phyloP scores from a whole-genome alignment of 1,140 invertebrate species.

The Radopholus similis region DNA sequence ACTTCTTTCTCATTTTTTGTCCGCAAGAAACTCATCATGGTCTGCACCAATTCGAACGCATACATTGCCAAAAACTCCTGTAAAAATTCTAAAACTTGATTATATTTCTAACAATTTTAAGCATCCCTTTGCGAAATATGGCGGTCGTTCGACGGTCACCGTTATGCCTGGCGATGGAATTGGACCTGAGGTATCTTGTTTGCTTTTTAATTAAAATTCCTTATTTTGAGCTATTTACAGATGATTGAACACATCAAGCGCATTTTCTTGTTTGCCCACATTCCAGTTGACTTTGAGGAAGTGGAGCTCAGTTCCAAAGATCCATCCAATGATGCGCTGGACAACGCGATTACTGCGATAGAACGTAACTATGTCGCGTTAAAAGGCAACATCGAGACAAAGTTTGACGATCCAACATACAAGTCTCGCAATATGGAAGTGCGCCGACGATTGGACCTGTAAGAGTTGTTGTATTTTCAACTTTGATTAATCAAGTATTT shows the following conservation, averaged over 20 bases:
- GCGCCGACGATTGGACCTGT: slow-evolving; percentile 48
- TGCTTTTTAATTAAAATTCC: not conserved
- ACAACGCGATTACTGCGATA: not conserved
- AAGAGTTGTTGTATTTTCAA: slow-evolving; percentile 18
- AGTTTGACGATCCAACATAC: slow-evolving; percentile 56
- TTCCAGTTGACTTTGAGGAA: slow-evolving; percentile 93
- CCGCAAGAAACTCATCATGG: too few relatives aligned
- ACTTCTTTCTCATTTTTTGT: too few relatives aligned
- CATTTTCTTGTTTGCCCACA: slow-evolving; percentile 69
- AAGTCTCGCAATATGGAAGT: slow-evolving; percentile 53
- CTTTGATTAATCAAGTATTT: too few relatives aligned
- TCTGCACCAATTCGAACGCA: too few relatives aligned
- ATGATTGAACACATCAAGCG: slow-evolving; percentile 2
- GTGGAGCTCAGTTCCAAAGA: slow-evolving; percentile 74
- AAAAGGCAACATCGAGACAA: slow-evolving; percentile 60
- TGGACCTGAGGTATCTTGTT: slow-evolving; percentile 76
- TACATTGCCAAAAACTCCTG: too few relatives aligned
- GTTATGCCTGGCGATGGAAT: slow-evolving; percentile 93
- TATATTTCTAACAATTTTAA: too few relatives aligned
- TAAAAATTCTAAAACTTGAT: too few relatives aligned
- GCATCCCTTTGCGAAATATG: too few relatives aligned
- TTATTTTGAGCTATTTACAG: not conserved
- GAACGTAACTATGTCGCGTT: slow-evolving; percentile 16
- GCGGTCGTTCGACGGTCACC: too few relatives aligned
- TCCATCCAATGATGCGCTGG: not conserved